Percentiles rank a stretch among this genome's conserved stretches.
These are phyloP conservation scores for Leucophenga maculata DNA, from an alignment of 2,888 invertebrate genomes.

Conservation along the genomic window DNA sequence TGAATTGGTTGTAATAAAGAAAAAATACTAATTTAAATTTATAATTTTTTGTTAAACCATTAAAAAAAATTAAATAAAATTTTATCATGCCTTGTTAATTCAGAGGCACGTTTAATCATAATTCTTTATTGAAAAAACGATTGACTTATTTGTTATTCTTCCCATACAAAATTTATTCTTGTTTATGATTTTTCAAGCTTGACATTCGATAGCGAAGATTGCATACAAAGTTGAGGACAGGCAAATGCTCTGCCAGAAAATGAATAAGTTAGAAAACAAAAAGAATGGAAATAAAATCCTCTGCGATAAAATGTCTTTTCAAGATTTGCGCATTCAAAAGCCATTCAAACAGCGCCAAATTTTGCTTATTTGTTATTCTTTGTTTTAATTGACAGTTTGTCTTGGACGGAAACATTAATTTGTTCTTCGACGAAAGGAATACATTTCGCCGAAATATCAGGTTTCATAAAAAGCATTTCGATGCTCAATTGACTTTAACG, in stretches of 20 bases:
- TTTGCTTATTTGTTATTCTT: constrained; percentile 13
- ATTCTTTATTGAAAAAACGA: constrained; percentile 3
- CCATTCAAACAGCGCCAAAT: constrained; percentile 7
- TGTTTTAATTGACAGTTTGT: constrained; percentile 24
- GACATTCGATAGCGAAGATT: constrained; percentile 57
- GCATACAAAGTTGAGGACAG: constrained; percentile 49
- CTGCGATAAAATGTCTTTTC: constrained; percentile 48
- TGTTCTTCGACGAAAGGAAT: neutral
- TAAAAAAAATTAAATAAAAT: neutral
- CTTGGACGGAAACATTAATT: neutral
- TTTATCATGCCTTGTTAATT: neutral
- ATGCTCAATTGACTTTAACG: neutral
- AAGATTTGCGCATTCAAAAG: constrained; percentile 25
- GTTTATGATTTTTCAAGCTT: constrained; percentile 34
- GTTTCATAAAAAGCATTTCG: constrained; percentile 12
- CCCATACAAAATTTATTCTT: neutral
- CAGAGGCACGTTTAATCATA: neutral
- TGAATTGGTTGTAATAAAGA: too few species aligned
- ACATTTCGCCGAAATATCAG: neutral
- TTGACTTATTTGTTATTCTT: neutral
- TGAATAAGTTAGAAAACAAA: neutral
- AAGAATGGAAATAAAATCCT: constrained; percentile 17
- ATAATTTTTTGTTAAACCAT: too few species aligned
- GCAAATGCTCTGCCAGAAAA: neutral
- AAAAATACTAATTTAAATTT: too few species aligned